These are phyloP conservation scores for Cydia splendana DNA, from an alignment of 1,140 invertebrate species.

Conservation along the genomic window DNA sequence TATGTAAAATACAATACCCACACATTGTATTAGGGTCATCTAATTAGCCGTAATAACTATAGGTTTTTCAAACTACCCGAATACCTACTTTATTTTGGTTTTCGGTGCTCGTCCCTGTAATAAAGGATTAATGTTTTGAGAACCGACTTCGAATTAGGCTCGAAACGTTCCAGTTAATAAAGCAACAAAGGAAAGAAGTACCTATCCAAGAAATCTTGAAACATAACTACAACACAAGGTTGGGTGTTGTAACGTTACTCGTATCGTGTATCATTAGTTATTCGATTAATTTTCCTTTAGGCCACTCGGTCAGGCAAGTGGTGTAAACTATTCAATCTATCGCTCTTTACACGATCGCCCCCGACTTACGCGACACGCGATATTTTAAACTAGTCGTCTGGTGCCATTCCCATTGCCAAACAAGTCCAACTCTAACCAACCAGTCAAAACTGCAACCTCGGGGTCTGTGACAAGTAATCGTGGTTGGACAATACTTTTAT, in stretches of 20 bases:
- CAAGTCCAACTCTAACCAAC: neutral
- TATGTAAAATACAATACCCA: no score
- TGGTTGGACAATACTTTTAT: neutral
- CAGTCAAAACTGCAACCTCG: neutral
- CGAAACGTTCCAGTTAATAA: no score
- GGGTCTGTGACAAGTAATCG: neutral
- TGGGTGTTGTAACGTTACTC: neutral
- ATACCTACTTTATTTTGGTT: no score
- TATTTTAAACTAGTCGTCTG: constrained; percentile 7
- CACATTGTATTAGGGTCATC: no score
- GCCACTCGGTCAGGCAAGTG: constrained; percentile 7
- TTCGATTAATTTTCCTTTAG: neutral
- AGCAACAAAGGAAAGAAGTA: neutral
- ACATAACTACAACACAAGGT: neutral
- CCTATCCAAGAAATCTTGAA: neutral
- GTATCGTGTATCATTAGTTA: neutral
- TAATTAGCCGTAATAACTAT: no score
- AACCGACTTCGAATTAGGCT: no score
- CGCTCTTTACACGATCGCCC: neutral
- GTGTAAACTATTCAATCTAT: constrained; percentile 21
- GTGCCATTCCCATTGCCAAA: neutral
- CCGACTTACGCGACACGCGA: constrained; percentile 17
- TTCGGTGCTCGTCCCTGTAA: no score
- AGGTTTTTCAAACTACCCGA: no score
- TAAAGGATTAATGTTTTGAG: no score